phyloP scores from a whole-genome alignment of 2,888 invertebrate genomes.

The Sminthurinus aureus region DNA sequence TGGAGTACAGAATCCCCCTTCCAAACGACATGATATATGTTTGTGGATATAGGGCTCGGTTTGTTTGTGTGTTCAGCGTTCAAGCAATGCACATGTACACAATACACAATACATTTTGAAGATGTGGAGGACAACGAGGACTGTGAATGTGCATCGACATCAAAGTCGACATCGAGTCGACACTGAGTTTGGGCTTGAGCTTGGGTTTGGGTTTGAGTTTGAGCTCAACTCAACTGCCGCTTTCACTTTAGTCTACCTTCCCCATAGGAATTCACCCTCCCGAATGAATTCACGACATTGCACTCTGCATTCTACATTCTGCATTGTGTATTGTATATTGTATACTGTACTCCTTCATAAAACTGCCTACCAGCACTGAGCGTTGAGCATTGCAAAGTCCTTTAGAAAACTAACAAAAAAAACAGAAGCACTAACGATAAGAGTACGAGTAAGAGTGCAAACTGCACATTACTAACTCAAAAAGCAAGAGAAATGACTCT shows the following conservation, averaged over 20 bases:
- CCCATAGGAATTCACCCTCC: conserved; percentile 56
- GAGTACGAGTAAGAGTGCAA: not conserved
- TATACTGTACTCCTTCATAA: conserved; percentile 2
- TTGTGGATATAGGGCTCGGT: not conserved
- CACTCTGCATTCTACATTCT: not conserved
- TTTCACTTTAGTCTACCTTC: conserved; percentile 57
- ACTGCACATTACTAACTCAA: not conserved
- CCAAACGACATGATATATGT: not conserved
- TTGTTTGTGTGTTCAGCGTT: not conserved
- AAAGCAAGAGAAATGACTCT: not conserved
- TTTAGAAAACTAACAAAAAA: not conserved
- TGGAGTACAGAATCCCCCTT: not conserved
- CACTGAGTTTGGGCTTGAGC: not conserved
- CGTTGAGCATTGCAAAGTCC: not conserved
- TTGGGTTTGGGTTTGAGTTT: not conserved
- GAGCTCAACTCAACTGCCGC: conserved; percentile 54
- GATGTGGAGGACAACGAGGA: no score
- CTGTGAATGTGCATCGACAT: no score
- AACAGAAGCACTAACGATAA: not conserved
- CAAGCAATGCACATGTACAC: not conserved
- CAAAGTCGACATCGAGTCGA: no score
- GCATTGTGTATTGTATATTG: not conserved
- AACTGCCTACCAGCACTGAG: not conserved
- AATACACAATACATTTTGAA: not conserved
- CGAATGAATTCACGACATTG: not conserved